Evolutionary conservation across 2,888 invertebrate genomes (phyloP), one percentile per base, ranked within the genome.

Genomic region (Philhelius pedissequus): DNA sequence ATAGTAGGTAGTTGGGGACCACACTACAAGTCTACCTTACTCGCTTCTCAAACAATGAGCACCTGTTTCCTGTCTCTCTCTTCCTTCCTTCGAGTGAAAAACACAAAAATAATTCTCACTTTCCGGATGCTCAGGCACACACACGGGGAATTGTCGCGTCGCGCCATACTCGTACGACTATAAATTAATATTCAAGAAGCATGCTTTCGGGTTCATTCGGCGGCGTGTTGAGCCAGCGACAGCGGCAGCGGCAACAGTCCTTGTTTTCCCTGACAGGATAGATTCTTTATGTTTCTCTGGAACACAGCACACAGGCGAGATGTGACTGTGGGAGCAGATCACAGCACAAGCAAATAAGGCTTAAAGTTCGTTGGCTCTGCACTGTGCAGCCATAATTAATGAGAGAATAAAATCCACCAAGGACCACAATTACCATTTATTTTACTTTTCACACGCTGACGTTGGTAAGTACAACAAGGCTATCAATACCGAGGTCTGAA

Each of bases 341-440:
- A 43, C 9, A 18, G 9, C 15, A 20, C 52, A 62, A 22, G 30
- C 62, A 38, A 56, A 62, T 38, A 66, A 60, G 48, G 71, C 25
- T 71, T 50, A 43, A 81, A 20, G 45, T 64, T 48, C 15, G 27
- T 27, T 27, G 52, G 9, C 15, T 22, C 64, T 68, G 78, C 56
- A 64, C 15, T 22, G 69, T 68, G 78, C 56, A 64, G 75, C 68
- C 54, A 70, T 84, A 80, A 84, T 84, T 84, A 84, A 80, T 84
- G 80, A 76, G 75, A 71, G 58, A 75, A 84, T 84, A 75, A 76
- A 84, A 80, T 71, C 48, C 84, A 43, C 66, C 83, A 66, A 83
- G 79, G 79, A 83, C 83, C 79, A 52, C 83, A 83, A 83, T 83
- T 79, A 79, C 79, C 79, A 83, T 83, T 60, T 74, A 79, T 83